Conservation (phyloP, 2,113 vertebrate genomes). For the Pardalotus punctatus region DNA sequence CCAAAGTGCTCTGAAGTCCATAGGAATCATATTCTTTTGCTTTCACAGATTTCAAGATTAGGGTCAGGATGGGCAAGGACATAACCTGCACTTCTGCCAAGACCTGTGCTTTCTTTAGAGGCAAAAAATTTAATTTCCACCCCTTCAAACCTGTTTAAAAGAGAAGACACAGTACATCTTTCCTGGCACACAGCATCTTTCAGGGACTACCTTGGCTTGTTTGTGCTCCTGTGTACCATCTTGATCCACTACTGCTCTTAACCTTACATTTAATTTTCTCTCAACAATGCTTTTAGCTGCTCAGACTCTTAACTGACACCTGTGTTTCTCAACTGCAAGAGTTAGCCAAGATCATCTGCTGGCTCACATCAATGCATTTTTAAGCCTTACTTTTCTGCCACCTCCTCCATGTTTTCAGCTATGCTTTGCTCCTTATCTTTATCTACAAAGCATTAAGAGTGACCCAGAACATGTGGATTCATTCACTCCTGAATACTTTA, state of each 20-base stretch:
- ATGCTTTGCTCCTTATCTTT: neutral
- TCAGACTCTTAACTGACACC: neutral
- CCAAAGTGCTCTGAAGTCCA: neutral
- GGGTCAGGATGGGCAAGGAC: neutral
- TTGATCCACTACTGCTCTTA: neutral
- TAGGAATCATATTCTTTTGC: neutral
- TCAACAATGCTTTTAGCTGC: neutral
- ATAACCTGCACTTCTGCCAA: neutral
- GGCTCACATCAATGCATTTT: neutral
- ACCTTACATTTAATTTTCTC: neutral
- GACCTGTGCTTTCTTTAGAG: neutral
- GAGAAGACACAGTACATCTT: neutral
- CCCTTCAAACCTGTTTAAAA: neutral
- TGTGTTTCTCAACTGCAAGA: neutral
- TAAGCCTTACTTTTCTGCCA: neutral
- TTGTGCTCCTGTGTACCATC: neutral
- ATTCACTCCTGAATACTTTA: neutral
- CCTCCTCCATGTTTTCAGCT: neutral
- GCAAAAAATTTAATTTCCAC: neutral
- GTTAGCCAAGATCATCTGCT: neutral
- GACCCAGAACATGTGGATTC: neutral
- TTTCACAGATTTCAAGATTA: neutral
- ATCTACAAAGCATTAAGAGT: neutral
- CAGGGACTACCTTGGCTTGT: neutral
- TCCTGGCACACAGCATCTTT: neutral